A percentile compares a stretch with the other conserved stretches of the same genome.
These are phyloP conservation scores for Scatophagus argus DNA, from an alignment of 2,113 vertebrate genomes.

Conservation along the genomic window DNA sequence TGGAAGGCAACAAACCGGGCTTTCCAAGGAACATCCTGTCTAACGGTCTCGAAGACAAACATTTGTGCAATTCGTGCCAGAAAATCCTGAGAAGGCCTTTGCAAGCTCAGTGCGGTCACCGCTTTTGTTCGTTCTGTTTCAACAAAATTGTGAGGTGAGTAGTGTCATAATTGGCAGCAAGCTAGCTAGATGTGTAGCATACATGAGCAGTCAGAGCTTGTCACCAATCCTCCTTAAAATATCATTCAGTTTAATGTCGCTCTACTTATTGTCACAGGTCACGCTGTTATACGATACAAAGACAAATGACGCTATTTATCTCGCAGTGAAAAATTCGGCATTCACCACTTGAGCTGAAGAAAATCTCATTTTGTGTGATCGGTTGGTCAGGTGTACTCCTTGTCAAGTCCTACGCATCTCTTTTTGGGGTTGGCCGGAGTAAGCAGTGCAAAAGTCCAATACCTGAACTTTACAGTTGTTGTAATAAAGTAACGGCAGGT, in stretches of 20 bases:
- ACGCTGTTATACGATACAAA: too few species aligned
- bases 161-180: slow-evolving; percentile 28
- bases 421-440: neutral
- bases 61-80: slow-evolving; percentile 93
- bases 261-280: neutral
- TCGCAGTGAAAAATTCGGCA: neutral
- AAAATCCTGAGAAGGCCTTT: slow-evolving; percentile 91
- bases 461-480: neutral
- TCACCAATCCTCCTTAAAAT: slow-evolving; percentile 8
- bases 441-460: neutral
- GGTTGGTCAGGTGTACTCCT: neutral
- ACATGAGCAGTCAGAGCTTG: neutral
- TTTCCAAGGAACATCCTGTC: slow-evolving; percentile 94
- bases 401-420: neutral
- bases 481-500: neutral
- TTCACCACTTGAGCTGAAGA: neutral
- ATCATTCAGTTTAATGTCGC: neutral
- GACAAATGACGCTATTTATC: rapidly evolving
- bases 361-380: slow-evolving; percentile 2
- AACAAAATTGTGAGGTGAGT: slow-evolving; percentile 92
- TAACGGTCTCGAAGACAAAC: slow-evolving; percentile 92
- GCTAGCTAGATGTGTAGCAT: slow-evolving; percentile 51
- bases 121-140: slow-evolving; percentile 94
- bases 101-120: slow-evolving; percentile 96
- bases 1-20: slow-evolving; percentile 92